phyloP scores from a whole-genome alignment of 2,797 vertebrate species.

The Brachyrhaphis roseni region DNA sequence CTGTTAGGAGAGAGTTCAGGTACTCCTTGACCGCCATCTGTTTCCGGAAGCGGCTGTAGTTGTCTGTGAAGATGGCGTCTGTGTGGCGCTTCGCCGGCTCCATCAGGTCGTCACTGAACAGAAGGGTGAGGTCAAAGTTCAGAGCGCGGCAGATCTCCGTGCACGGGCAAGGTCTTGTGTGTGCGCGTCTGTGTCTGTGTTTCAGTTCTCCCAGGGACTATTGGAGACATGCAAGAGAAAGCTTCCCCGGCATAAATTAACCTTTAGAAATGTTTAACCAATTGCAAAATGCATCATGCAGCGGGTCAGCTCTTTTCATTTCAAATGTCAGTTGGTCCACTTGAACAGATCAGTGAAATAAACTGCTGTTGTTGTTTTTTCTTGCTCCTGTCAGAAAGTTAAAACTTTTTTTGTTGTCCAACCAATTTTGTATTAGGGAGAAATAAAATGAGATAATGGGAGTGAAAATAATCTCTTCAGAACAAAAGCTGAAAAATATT shows the following conservation, averaged over 20 bases:
- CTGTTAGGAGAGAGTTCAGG: slow-evolving; percentile 91
- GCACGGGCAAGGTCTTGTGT: background rate
- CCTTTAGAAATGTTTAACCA: slow-evolving; percentile 64
- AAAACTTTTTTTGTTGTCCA: background rate
- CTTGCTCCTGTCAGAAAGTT: background rate
- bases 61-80: slow-evolving; percentile 96
- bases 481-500: background rate
- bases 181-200: background rate
- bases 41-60: slow-evolving; percentile 95
- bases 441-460: background rate
- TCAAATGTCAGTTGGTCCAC: slow-evolving; percentile 50
- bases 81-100: slow-evolving; percentile 94
- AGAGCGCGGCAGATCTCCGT: slow-evolving; percentile 11
- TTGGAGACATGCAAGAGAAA: slow-evolving; percentile 25
- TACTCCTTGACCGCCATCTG: slow-evolving; percentile 98
- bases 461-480: background rate
- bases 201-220: slow-evolving; percentile 16
- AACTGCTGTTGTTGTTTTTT: background rate
- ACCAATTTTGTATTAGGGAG: background rate
- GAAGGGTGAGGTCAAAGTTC: slow-evolving; percentile 3
- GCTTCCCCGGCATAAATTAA: slow-evolving; percentile 53
- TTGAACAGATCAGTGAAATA: background rate
- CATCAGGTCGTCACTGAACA: slow-evolving; percentile 81
- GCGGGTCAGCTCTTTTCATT: slow-evolving; percentile 31
- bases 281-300: slow-evolving; percentile 54